These are phyloP conservation scores for Stichodactyla mertensii DNA, from an alignment of 64 coral and sea anemone species.

Conservation along the genomic window DNA sequence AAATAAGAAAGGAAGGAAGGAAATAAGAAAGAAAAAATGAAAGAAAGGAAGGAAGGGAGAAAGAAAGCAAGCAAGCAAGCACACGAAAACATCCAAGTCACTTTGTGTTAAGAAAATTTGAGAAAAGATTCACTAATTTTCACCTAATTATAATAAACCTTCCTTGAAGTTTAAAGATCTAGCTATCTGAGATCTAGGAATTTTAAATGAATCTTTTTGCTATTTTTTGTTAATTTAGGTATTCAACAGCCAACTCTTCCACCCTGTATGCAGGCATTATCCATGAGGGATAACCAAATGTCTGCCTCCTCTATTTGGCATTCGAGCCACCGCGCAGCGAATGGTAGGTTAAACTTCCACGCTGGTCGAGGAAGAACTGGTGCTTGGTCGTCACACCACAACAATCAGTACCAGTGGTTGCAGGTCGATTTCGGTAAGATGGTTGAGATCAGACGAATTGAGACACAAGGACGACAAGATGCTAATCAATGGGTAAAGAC, in stretches of 20 bases:
- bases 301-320: constrained; percentile 24
- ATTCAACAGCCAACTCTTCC: not conserved
- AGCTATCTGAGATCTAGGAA: too few species aligned
- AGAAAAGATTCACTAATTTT: too few species aligned
- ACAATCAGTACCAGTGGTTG: not conserved
- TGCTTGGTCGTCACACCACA: constrained; percentile 4
- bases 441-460: not conserved
- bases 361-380: not conserved
- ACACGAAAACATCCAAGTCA: too few species aligned
- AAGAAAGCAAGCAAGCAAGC: too few species aligned
- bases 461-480: constrained; percentile 19
- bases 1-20: too few species aligned
- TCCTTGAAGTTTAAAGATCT: too few species aligned
- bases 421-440: constrained; percentile 1
- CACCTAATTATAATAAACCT: too few species aligned
- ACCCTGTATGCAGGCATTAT: not conserved
- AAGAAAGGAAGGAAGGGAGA: too few species aligned
- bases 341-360: constrained; percentile 1
- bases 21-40: too few species aligned
- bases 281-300: constrained; percentile 1
- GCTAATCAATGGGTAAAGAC: constrained; percentile 8
- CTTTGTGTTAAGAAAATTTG: too few species aligned
- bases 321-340: constrained; percentile 5
- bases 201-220: too few species aligned
- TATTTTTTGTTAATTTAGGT: not conserved